phyloP scores from a whole-genome alignment of 2,797 vertebrate species.

The Tympanoctomys barrerae region DNA sequence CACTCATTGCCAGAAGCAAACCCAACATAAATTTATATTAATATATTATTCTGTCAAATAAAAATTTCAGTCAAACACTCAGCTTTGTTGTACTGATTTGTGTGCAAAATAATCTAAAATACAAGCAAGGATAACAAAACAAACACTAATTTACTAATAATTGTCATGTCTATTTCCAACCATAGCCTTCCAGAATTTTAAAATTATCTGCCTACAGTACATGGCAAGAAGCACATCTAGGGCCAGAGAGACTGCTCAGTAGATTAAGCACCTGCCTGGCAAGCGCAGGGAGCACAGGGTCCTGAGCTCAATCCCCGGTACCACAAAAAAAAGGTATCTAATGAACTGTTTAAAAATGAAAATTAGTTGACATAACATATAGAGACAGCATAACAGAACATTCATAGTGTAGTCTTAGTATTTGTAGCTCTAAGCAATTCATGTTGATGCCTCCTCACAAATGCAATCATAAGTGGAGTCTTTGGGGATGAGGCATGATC shows the following conservation, averaged over 20 bases:
- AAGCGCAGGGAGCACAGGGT: too few relatives aligned
- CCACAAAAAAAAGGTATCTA: background rate
- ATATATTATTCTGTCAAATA: conserved; percentile 28
- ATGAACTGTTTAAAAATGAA: conserved; percentile 2
- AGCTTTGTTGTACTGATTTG: conserved; percentile 23
- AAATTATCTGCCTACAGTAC: background rate
- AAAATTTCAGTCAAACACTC: background rate
- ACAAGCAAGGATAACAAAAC: background rate
- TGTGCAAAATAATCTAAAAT: conserved; percentile 2
- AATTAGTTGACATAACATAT: background rate
- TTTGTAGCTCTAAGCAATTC: background rate
- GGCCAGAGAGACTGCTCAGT: too few relatives aligned
- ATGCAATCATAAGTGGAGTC: background rate
- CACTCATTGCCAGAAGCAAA: background rate
- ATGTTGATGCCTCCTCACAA: background rate
- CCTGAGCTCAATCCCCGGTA: too few relatives aligned
- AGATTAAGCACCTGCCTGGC: too few relatives aligned
- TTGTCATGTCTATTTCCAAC: background rate
- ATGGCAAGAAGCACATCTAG: background rate
- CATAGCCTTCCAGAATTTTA: background rate
- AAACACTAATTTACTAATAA: background rate
- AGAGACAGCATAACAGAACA: background rate
- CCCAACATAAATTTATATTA: background rate
- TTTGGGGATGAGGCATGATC: background rate
- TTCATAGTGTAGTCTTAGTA: background rate